Evolutionary conservation across 2,888 invertebrate genomes (phyloP).

Genomic region (Noctua comes): DNA sequence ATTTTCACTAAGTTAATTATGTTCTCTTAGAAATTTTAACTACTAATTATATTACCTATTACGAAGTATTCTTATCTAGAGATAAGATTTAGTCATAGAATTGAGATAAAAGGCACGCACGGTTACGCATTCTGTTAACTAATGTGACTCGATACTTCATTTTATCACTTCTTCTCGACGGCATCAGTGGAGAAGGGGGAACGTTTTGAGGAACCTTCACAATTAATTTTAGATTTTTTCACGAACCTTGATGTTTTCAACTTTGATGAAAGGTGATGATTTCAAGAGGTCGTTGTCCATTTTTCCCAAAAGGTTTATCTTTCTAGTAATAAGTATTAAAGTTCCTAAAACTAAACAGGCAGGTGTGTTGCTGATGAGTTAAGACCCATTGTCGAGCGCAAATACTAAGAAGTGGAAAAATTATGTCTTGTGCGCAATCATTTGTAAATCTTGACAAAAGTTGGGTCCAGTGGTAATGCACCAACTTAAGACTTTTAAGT

Average conservation of each 20-base stretch:
- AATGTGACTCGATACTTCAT: neutral
- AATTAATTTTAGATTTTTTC: neutral
- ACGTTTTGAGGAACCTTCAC: neutral
- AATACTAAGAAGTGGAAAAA: neutral
- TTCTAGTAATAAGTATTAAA: too few relatives aligned
- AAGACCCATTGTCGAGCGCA: neutral
- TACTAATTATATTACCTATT: neutral
- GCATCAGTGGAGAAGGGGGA: neutral
- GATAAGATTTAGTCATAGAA: slow-evolving; percentile 43
- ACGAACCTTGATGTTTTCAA: neutral
- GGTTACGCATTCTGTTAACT: neutral
- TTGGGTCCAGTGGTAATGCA: neutral
- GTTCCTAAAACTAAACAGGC: neutral
- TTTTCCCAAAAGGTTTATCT: neutral
- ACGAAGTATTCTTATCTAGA: slow-evolving; percentile 22
- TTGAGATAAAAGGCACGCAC: slow-evolving; percentile 11
- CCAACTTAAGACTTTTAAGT: neutral
- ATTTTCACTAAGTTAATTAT: neutral
- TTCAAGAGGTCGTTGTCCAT: neutral
- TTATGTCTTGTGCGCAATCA: neutral
- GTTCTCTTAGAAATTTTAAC: slow-evolving; percentile 18
- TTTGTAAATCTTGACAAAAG: neutral
- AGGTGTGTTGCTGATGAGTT: neutral
- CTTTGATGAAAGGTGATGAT: neutral
- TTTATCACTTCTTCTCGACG: neutral